Base-by-base conservation (phyloP, 2,888 invertebrate genomes). In the Ramazzottius varieornatus region DNA sequence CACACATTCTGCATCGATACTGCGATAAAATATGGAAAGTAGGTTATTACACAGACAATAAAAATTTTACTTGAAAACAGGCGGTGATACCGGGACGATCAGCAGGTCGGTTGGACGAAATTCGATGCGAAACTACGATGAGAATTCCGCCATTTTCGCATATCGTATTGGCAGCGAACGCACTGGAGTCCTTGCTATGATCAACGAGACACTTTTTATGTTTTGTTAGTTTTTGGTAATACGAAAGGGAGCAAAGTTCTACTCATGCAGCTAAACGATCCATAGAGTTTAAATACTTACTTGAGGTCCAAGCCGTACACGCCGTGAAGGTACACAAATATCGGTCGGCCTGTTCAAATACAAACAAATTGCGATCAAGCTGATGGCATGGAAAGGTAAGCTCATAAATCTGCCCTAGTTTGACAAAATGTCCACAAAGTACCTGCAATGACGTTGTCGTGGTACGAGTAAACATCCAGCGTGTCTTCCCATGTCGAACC, bases 111-210 rank as follows among this genome's bases (percentile, higher is more conserved):
- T 29, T 54, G 54, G 20, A 16, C 16, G 54, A 54, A 54, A 54
- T 54, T 13, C 54, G 20, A 29, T 54, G 54, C 29, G 16, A 8
- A 24, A 54, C 20, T 8, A 54, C 54, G 16, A 54, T 24, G n/a
- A 54, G 54, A 16, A 54, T 24, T 4, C 54, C 54, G 54, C 54
- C 54, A 29, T 54, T 54, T 29, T 54, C 54, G 54, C 54, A 54
- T 8, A 54, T 54, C 54, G 29, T 29, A 4, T 29, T 16, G 20
- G 16, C 54, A 8, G 24, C 24, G 24, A 54, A 54, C 4, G 20
- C 54, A 29, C 54, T 54, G 4, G 24, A 8, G 29, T 54, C 54
- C 54, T 54, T 54, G 29, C 54, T 54, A 24, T 24, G 29, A 40
- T n/a, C n/a, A n/a, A n/a, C n/a, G n/a, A n/a, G n/a, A n/a, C n/a